Evolutionary conservation across 2,888 invertebrate genomes (phyloP), one percentile per base, ranked within the genome.

Genomic region (Steromphala cineraria): DNA sequence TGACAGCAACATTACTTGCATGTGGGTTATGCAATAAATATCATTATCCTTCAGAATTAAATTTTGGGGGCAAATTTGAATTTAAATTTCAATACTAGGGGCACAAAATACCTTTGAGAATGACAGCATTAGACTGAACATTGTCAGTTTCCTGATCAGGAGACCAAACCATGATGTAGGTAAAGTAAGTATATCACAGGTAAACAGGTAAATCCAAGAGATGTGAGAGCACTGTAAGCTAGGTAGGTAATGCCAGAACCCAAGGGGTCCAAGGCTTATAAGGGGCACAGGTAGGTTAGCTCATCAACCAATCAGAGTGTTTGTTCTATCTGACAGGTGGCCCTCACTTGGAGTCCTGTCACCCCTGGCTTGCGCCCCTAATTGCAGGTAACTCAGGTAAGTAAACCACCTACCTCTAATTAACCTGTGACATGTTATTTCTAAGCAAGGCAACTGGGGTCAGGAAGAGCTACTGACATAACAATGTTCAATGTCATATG

Each of bases 331-430:
- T 71, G 71, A 71, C 71, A 71, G 71, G 36, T 71, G 71, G 71
- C n/a, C 10, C 40, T 71, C 71, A 71, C 8, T 13, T 1, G 46
- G 46, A 46, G 28, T n/a, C 15, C 71, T 36, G 71, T 10, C 71
- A 71, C 36, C 46, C 46, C 19, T 71, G 71, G 71, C 71, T 71
- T 71, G 71, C 40, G 71, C 31, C 71, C 36, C 71, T 71, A 36
- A 71, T 71, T 71, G 36, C 71, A 71, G 71, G 71, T 71, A 71
- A 17, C 71, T 71, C 71, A 71, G 71, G 71, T 71, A 71, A 36
- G 71, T 71, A 71, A 19, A 46, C 46, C 19, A 71, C 36, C 36
- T 40, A 71, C 36, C 36, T 71, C 40, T 36, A 71, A 71, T 71
- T 71, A 71, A 28, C 36, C 71, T 19, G 36, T 71, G 71, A 71